phyloP scores from a whole-genome alignment of 23 tunicate species.

The Diplosoma virens region DNA sequence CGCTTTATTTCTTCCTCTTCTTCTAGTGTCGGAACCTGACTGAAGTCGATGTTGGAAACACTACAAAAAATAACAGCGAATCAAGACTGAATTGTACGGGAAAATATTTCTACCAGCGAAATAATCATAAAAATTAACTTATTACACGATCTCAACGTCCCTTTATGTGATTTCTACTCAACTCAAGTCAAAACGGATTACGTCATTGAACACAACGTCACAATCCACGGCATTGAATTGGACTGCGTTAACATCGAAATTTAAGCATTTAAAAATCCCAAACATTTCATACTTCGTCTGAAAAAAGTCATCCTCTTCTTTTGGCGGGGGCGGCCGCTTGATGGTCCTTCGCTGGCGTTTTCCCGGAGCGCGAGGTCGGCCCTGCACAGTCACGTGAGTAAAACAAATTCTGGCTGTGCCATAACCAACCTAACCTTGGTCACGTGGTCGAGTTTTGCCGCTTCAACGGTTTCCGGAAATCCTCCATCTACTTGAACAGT shows the following conservation, averaged over 20 bases:
- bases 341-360: constrained; percentile 21
- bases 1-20: constrained; percentile 48
- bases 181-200: too few species aligned
- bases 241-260: too few species aligned
- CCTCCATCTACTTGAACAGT: not conserved
- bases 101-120: too few species aligned
- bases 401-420: not conserved
- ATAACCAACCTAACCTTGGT: constrained; percentile 45
- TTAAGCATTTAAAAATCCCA: too few species aligned
- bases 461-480: constrained; percentile 39
- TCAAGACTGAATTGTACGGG: not conserved
- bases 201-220: too few species aligned
- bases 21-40: constrained; percentile 24
- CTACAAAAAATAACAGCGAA: constrained; percentile 25
- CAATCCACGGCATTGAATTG: too few species aligned
- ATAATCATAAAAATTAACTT: too few species aligned
- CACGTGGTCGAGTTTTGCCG: constrained; percentile 63
- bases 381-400: too few species aligned
- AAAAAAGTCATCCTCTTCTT: constrained; percentile 53
- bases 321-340: constrained; percentile 5
- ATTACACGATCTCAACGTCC: too few species aligned
- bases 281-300: constrained; percentile 30
- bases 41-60: constrained; percentile 68
- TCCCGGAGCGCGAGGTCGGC: constrained; percentile 45
- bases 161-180: too few species aligned